Conservation (phyloP, 1,140 invertebrate species). For the Lethrus apterus region DNA sequence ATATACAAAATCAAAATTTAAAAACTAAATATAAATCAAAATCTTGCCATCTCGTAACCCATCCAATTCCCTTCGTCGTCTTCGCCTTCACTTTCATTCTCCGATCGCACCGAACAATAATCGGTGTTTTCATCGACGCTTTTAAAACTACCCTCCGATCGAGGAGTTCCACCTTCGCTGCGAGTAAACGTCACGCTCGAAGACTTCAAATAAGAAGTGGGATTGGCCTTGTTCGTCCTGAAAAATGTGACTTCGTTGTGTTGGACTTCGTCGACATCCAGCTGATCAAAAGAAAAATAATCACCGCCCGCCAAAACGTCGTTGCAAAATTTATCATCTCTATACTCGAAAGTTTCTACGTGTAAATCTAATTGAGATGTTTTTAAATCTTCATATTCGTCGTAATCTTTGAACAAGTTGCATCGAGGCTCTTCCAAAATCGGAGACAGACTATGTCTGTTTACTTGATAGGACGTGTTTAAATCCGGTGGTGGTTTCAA, state of each 20-base stretch:
- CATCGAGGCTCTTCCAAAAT: constrained; percentile 28
- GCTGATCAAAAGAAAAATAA: constrained; percentile 19
- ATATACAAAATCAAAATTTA: constrained; percentile 17
- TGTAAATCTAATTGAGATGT: not conserved
- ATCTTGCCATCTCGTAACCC: constrained; percentile 36
- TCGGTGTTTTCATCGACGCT: not conserved
- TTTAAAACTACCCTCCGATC: not conserved
- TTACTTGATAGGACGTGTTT: not conserved
- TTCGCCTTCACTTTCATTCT: not conserved
- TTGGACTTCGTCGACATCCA: constrained; percentile 25
- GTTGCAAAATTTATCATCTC: not conserved
- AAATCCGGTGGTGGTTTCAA: constrained; percentile 28
- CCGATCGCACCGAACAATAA: not conserved
- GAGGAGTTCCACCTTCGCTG: not conserved
- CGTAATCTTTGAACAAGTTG: constrained; percentile 9
- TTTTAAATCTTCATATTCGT: not conserved
- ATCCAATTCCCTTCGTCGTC: constrained; percentile 37
- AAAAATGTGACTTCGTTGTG: constrained; percentile 25
- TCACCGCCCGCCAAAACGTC: constrained; percentile 11
- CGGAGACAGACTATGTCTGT: constrained; percentile 12
- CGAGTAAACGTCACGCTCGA: constrained; percentile 19
- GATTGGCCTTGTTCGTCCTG: constrained; percentile 18
- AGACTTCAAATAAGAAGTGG: constrained; percentile 19
- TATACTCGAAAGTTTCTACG: constrained; percentile 4
- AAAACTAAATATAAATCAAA: constrained; percentile 23